Conservation (phyloP, 2,888 invertebrate species). For the Cybosia mesomella region DNA sequence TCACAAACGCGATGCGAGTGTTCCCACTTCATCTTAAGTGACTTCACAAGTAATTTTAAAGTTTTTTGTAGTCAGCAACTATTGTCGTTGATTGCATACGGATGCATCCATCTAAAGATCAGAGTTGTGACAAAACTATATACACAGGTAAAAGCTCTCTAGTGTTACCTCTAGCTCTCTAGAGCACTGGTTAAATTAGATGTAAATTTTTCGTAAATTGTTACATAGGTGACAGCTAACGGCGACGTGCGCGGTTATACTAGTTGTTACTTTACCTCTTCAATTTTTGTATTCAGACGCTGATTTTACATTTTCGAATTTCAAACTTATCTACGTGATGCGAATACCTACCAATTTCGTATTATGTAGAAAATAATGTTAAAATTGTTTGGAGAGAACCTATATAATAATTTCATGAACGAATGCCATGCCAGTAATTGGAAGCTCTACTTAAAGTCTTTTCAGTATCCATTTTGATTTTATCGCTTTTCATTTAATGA, state of each 20-base stretch:
- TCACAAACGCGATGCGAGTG: too few relatives aligned
- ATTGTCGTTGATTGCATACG: too few relatives aligned
- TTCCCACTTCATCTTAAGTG: too few relatives aligned
- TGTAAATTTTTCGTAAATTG: slow-evolving; percentile 76
- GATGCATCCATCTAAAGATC: too few relatives aligned
- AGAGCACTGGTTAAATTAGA: slow-evolving; percentile 62
- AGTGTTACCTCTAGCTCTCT: too few relatives aligned
- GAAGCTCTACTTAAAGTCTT: background rate
- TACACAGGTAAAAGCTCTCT: slow-evolving; percentile 54
- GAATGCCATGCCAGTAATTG: background rate
- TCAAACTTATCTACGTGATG: slow-evolving; percentile 72
- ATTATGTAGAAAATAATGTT: slow-evolving; percentile 58
- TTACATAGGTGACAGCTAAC: slow-evolving; percentile 68
- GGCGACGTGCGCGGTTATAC: slow-evolving; percentile 56
- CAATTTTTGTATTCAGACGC: slow-evolving; percentile 76
- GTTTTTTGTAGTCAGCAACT: too few relatives aligned
- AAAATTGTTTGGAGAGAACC: slow-evolving; percentile 65
- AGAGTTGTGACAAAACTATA: too few relatives aligned
- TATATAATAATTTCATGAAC: background rate
- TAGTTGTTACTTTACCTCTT: slow-evolving; percentile 51
- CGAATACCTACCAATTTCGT: too few relatives aligned
- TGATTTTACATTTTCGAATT: slow-evolving; percentile 79
- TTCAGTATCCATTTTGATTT: background rate
- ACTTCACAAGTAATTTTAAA: too few relatives aligned
- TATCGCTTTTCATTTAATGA: background rate